Base-by-base conservation (phyloP, 1,140 invertebrate genomes). In the Campoletis sonorensis region DNA sequence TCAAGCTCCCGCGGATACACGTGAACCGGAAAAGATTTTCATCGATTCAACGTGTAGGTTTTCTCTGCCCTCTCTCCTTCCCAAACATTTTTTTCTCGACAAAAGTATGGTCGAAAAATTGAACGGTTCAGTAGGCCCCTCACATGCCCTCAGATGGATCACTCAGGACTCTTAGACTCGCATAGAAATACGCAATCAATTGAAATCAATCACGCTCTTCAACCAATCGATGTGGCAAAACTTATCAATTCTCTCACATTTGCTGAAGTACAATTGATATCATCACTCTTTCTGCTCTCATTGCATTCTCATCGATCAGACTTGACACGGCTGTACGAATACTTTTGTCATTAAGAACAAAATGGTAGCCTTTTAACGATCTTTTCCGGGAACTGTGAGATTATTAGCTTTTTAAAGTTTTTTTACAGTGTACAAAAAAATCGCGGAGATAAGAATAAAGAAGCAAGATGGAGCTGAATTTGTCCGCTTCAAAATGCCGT, bases 121-220 rank as follows among this genome's bases (percentile, higher is more conserved):
- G 82, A 82, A 78, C 78, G 81, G 67, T 77, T 80, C 64, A 71
- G 68, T 8, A 58, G 54, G 27, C 16, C 51, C 68, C 37, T 21
- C 40, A 15, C 45, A 27, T 58, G 40, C 18, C 33, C 26, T 54
- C 54, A 51, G 54, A 84, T 82, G 78, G 79, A 83, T 84, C 81
- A 86, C 84, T 71, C 11, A 4, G 23, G 10, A 13, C 21, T 4
- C 15, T 11, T 0, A 64, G 23, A 73, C 79, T 40, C 21, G 26
- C 72, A 27, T 61, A 80, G 79, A 49, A 77, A 76, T 79, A 85
- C 58, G 81, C 67, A 86, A 87, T 83, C 85, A 83, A 81, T 81
- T 85, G 79, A 78, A 87, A 54, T 54, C 51, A 54, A 54, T 54
- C 51, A 54, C 51, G 40, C 40, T 45, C 13, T 11, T 45, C 30